Conservation (phyloP, 1,140 invertebrate genomes). For the Drepana arcuata region DNA sequence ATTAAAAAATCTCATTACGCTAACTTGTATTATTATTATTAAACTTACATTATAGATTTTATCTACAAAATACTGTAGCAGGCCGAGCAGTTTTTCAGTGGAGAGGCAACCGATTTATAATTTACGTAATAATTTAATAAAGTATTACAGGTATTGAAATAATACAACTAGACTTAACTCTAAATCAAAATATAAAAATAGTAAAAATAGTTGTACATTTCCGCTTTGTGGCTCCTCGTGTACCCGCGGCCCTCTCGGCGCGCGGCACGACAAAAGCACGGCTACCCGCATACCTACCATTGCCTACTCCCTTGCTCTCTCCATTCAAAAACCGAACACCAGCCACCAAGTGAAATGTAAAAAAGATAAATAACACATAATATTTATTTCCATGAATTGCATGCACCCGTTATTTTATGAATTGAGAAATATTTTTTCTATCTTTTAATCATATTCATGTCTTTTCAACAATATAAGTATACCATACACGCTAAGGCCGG, state of each 20-base stretch:
- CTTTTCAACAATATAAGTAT: constrained; percentile 69
- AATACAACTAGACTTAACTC: constrained; percentile 67
- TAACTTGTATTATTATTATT: constrained; percentile 65
- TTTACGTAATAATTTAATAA: constrained; percentile 60
- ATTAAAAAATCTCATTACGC: constrained; percentile 71
- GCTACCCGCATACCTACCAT: constrained; percentile 33
- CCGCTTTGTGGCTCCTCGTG: constrained; percentile 2
- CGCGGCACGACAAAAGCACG: constrained; percentile 14
- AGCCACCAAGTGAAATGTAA: constrained; percentile 63
- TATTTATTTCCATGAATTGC: constrained; percentile 62
- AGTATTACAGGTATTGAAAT: constrained; percentile 62
- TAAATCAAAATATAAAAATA: constrained; percentile 72
- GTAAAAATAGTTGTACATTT: constrained; percentile 70
- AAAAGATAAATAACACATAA: constrained; percentile 71
- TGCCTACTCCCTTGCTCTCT: constrained; percentile 23
- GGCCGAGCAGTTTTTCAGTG: constrained; percentile 60
- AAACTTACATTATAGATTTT: constrained; percentile 69
- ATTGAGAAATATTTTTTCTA: constrained; percentile 69
- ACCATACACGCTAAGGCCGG: constrained; percentile 59
- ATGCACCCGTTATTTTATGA: constrained; percentile 67
- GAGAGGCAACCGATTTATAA: constrained; percentile 51
- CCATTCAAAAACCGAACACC: constrained; percentile 60
- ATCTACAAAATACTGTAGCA: constrained; percentile 70
- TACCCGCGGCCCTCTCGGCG: neutral
- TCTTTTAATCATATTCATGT: constrained; percentile 64